These are phyloP conservation scores for Rhabdornis inornatus DNA, from an alignment of 2,113 vertebrate genomes.

Conservation along the genomic window DNA sequence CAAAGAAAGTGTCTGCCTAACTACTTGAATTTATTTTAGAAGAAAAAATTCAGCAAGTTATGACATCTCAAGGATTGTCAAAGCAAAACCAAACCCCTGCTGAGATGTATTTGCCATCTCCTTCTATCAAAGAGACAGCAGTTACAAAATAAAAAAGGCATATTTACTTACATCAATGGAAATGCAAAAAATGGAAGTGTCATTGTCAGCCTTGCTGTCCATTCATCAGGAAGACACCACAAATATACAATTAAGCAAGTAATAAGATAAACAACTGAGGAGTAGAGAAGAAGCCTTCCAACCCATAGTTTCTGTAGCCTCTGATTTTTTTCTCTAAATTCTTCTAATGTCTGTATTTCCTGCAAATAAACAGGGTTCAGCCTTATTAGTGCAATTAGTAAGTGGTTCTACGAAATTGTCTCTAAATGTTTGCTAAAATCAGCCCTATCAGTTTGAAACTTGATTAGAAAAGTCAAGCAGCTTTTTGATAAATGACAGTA, in stretches of 20 bases:
- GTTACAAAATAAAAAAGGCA: not conserved
- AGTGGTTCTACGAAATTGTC: not conserved
- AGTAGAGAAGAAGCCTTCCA: conserved; percentile 90
- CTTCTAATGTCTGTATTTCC: conserved; percentile 90
- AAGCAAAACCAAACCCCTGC: conserved; percentile 6
- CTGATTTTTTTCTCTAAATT: conserved; percentile 93
- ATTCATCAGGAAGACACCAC: conserved; percentile 92
- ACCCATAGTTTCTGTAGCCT: conserved; percentile 92
- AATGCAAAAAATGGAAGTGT: conserved; percentile 89
- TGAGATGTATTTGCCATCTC: not conserved
- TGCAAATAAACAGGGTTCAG: conserved; percentile 66
- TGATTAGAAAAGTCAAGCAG: not conserved
- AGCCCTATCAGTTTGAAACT: not conserved
- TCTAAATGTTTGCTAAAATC: not conserved
- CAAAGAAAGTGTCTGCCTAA: not conserved
- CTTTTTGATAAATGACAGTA: not conserved
- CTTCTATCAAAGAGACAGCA: not conserved
- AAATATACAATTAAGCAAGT: conserved; percentile 87
- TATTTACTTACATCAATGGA: conserved; percentile 90
- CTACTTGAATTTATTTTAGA: not conserved
- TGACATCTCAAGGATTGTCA: not conserved
- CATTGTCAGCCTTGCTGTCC: conserved; percentile 85
- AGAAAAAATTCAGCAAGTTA: conserved; percentile 6
- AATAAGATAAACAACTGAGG: conserved; percentile 84
- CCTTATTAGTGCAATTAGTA: not conserved